Evolutionary conservation across 2,797 vertebrate species (phyloP), one percentile per base, ranked within the genome.

Genomic region (Sylvilagus floridanus): DNA sequence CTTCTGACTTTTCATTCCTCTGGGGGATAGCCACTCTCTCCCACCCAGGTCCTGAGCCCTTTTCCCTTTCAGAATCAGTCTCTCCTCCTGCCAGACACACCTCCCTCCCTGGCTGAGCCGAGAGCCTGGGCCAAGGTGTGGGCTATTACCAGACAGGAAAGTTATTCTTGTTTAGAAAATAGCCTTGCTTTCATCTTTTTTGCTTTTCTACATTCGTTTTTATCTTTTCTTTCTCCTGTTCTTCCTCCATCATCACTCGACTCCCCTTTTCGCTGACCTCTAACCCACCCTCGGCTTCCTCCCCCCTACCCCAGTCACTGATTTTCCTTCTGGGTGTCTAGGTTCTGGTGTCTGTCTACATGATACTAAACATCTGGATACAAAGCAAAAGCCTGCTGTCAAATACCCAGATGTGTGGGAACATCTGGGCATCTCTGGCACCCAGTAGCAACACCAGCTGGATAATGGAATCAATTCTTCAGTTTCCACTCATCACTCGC

Each of bases 381-480:
- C 30, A 26, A 4, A 32, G 63, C 62, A 47, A 82, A 91, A 92
- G 69, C 84, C 65, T 68, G 85, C 82, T 79, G 63, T 90, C 85
- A 81, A 82, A 75, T 76, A 95, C 65, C 47, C 92, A 95, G 96
- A 97, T 97, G 96, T 96, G 93, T 76, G 1, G 5, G 57, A 92
- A 96, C 96, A 97, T 96, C 96, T 96, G 97, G 95, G 14, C 90
- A 92, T 13, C 93, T 85, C 26, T 57, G 54, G 54, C 54, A 57
- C 54, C 14, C 54, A 57, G n/a, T 68, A 91, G 94, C 90, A 75
- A 47, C 88, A 90, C 78, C 95, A 96, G 94, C 97, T 96, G 93
- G 79, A 78, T 92, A 92, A 90, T 89, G 93, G 94, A 96, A 95
- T 97, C 96, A 89, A 87, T 89, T 87, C 90, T 93, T 97, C 88